phyloP scores from a whole-genome alignment of 2,797 vertebrate genomes.

The Hypotaenidia okinawae region DNA sequence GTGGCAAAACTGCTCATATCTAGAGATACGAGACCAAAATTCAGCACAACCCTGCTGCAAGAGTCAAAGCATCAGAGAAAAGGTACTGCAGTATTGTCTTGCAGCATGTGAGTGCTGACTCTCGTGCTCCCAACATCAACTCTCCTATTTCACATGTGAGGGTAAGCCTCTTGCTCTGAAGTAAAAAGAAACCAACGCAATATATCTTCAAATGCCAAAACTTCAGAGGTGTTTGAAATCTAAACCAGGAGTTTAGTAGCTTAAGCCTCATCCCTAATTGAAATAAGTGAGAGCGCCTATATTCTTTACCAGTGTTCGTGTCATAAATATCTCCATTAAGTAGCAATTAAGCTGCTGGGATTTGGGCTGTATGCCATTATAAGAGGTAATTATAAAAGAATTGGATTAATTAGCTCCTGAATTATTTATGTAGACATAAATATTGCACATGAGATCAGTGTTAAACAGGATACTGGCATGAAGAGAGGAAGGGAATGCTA shows the following conservation, averaged over 20 bases:
- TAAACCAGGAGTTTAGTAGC: not conserved
- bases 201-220: not conserved
- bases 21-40: not conserved
- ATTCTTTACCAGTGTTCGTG: slow-evolving; percentile 60
- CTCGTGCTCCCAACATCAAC: too few species aligned
- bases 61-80: not conserved
- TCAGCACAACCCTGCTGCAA: not conserved
- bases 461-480: slow-evolving; percentile 55
- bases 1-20: fast-evolving
- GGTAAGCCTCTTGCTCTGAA: not conserved
- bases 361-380: slow-evolving; percentile 68
- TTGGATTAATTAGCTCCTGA: slow-evolving; percentile 79
- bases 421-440: slow-evolving; percentile 81
- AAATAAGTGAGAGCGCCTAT: slow-evolving; percentile 39
- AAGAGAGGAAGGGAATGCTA: slow-evolving; percentile 23
- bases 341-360: slow-evolving; percentile 74
- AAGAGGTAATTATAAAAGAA: slow-evolving; percentile 80
- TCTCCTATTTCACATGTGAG: too few species aligned
- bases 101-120: not conserved
- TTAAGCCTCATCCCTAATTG: slow-evolving; percentile 11
- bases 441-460: slow-evolving; percentile 65
- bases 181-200: not conserved
- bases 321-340: slow-evolving; percentile 78
- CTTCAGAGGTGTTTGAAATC: not conserved
- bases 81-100: not conserved